Base-by-base conservation (phyloP, 2,113 vertebrate species). In the Prinia subflava region DNA sequence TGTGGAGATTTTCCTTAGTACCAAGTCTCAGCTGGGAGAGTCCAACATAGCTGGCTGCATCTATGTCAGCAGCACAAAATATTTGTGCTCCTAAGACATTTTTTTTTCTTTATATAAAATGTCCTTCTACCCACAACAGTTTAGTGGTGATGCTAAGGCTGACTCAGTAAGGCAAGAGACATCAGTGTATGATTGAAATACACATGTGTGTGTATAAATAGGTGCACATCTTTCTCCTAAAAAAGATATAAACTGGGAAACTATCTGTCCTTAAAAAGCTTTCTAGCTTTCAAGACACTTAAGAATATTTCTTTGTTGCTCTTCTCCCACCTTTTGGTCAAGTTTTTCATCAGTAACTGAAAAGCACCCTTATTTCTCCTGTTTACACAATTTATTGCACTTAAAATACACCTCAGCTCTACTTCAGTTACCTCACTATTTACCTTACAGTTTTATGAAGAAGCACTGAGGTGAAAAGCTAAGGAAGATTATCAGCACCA, bases 401-500 rank as follows among this genome's bases (percentile, higher is more conserved):
- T 77, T 80, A 15, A 93, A 70, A 96, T 17, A 86, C 71, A 81
- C 71, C 39, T 90, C 11, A 7, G 60, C 56, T 20, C 73, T 96
- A 70, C 85, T 93, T 64, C 41, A 89, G 62, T 78, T 77, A 79
- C 37, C 44, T 86, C 71, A 83, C 44, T 92, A 28, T 95, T 94
- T 92, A 57, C 71, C 86, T 60, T 46, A 88, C 55, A 42, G 28
- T 77, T 94, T 96, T 83, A 96, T 63, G 56, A 90, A 93, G 76
- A 81, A 49, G 73, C 47, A 90, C 33, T 78, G 30, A 22, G 56
- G 55, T 63, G 64, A 84, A 95, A 83, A 95, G 92, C 37, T 87
- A 82, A 68, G 85, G 56, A 77, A 96, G 88, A 71, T 88, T 94
- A 95, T 88, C 52, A 0, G 27, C 21, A 81, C 41, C 4, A 1